Evolutionary conservation across 2,888 invertebrate species (phyloP).

Genomic region (Drosophila niveifrons): DNA sequence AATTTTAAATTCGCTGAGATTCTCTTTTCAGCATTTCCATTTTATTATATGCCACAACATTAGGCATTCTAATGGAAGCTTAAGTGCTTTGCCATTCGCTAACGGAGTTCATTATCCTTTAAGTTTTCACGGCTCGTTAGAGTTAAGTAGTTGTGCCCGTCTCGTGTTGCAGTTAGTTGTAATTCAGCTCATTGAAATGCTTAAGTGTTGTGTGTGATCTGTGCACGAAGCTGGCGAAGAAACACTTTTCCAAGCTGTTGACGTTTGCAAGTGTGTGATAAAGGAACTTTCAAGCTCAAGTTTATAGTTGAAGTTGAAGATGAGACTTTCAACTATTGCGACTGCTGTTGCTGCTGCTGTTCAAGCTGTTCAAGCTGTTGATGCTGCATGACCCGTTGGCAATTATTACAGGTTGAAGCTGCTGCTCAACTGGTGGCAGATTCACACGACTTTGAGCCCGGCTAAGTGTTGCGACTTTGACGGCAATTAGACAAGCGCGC

Average conservation of each 20-base stretch:
- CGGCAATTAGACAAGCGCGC: constrained; percentile 75
- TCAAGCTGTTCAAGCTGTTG: not conserved
- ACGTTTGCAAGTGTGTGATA: constrained; percentile 49
- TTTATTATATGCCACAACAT: not conserved
- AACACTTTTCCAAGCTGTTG: constrained; percentile 43
- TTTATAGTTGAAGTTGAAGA: constrained; percentile 27
- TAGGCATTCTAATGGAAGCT: not conserved
- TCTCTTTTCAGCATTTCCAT: not conserved
- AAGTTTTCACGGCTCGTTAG: not conserved
- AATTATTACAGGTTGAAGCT: constrained; percentile 58
- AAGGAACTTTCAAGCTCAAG: constrained; percentile 32
- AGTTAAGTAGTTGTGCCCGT: constrained; percentile 1
- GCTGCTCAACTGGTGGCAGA: constrained; percentile 52
- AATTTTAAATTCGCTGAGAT: not conserved
- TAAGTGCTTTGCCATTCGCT: not conserved
- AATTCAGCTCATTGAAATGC: constrained; percentile 54
- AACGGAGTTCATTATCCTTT: constrained; percentile 19
- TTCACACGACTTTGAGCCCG: constrained; percentile 60
- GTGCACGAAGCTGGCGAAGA: constrained; percentile 40
- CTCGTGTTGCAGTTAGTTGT: constrained; percentile 31
- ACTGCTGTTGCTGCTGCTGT: constrained; percentile 30
- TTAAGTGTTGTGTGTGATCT: constrained; percentile 59
- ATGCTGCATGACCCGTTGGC: constrained; percentile 67
- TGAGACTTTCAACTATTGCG: constrained; percentile 39
- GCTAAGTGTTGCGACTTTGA: constrained; percentile 59